Evolutionary conservation across 2,888 invertebrate genomes (phyloP), one percentile per base, ranked within the genome.

Genomic region (Drosophila paramelanica): DNA sequence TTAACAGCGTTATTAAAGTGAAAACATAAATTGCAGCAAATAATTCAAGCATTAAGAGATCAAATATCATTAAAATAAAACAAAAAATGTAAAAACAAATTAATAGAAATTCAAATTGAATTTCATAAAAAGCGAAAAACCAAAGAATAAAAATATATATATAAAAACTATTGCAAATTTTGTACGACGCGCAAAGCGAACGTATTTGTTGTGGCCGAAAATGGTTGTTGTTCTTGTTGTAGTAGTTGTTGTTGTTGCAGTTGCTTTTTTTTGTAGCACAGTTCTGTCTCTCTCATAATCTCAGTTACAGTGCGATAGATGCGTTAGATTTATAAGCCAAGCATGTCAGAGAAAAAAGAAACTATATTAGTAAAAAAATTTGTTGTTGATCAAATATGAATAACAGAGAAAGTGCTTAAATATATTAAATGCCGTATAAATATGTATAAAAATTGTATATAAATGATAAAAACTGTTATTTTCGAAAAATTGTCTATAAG

Each of bases 341-440:
- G 90, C 91, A 88, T 85, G 88, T 90, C 91, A 90, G 78, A 90
- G 88, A 91, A 91, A 88, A 91, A 78, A 91, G 88, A 89, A 90
- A 89, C 90, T 91, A 89, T 74, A 91, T 91, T 91, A 91, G 91
- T 90, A 74, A 86, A 89, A 89, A 90, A 84, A 77, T 74, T 50
- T 64, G 76, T 77, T 79, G 73, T 75, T 60, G 67, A 78, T 81
- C 80, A 74, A 72, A 67, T 73, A 52, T 64, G 56, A 39, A 23
- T 67, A 52, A 3, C 42, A 67, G 11, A 38, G 49, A 7, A 53
- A 43, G 25, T 52, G 43, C 43, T 65, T 66, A 59, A 33, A 56
- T 43, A 50, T 31, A 39, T 60, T 45, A 23, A 62, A 14, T 31
- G 1, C 10, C 5, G 1, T 25, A 13, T 14, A 14, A 46, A 49